Conservation (phyloP, 2,888 invertebrate genomes). For the Watsonalla binaria region DNA sequence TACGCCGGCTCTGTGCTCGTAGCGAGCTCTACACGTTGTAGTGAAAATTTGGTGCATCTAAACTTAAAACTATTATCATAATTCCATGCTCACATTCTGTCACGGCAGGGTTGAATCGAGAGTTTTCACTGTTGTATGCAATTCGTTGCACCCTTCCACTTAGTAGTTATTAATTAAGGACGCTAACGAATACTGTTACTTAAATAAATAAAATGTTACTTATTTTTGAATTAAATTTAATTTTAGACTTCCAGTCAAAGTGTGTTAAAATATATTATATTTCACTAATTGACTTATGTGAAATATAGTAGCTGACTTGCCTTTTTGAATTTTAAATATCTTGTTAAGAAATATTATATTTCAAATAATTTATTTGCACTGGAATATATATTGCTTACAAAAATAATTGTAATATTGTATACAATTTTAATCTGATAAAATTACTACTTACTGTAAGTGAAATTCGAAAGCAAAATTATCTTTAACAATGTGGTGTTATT, state of each 20-base stretch:
- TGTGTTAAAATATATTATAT: too few relatives aligned
- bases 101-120: slow-evolving; percentile 41
- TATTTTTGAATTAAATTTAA: neutral
- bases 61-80: slow-evolving; percentile 74
- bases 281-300: too few relatives aligned
- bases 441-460: too few relatives aligned
- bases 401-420: too few relatives aligned
- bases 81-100: slow-evolving; percentile 67
- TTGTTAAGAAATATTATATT: too few relatives aligned
- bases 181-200: neutral
- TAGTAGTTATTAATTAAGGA: slow-evolving; percentile 31
- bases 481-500: neutral
- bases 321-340: too few relatives aligned
- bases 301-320: too few relatives aligned
- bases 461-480: neutral
- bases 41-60: slow-evolving; percentile 62
- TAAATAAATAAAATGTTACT: neutral
- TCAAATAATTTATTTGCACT: too few relatives aligned
- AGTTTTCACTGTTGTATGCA: slow-evolving; percentile 37
- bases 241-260: too few relatives aligned
- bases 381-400: too few relatives aligned
- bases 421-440: too few relatives aligned
- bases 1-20: slow-evolving; percentile 34
- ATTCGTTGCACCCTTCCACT: slow-evolving; percentile 46
- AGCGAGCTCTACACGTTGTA: slow-evolving; percentile 50